Conservation (phyloP, 2,113 vertebrate genomes). For the Pedionomus torquatus region DNA sequence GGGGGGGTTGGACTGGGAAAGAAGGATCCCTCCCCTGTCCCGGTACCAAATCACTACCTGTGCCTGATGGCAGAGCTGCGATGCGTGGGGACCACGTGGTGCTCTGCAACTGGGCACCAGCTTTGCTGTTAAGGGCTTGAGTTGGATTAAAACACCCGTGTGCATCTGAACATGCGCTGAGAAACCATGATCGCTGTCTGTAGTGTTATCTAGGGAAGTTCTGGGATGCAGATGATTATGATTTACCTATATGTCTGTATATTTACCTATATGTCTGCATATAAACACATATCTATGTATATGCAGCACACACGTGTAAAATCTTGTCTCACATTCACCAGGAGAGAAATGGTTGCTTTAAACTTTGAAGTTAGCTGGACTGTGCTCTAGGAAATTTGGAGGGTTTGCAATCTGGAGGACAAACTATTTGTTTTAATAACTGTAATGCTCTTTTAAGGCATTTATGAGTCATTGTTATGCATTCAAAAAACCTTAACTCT, state of each 20-base stretch:
- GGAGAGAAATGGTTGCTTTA: not conserved
- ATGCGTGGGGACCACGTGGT: fast-evolving
- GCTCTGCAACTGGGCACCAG: not conserved
- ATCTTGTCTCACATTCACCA: fast-evolving
- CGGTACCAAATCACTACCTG: fast-evolving
- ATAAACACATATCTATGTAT: fast-evolving
- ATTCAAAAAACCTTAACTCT: not conserved
- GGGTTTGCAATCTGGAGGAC: not conserved
- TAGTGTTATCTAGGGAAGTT: not conserved
- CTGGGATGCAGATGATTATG: not conserved
- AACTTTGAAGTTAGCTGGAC: not conserved
- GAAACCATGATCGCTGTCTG: not conserved
- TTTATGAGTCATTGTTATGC: not conserved
- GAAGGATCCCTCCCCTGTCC: not conserved
- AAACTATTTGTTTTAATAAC: not conserved
- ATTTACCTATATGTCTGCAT: not conserved
- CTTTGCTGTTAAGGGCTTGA: not conserved
- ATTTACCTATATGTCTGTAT: not conserved
- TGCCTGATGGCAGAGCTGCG: not conserved
- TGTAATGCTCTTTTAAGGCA: not conserved
- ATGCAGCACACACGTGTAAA: not conserved
- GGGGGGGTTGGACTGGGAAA: not conserved
- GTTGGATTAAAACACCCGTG: not conserved
- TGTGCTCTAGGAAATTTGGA: not conserved
- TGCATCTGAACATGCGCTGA: not conserved